Conservation (phyloP, 1,140 invertebrate species). For the Drosophila mauritiana region DNA sequence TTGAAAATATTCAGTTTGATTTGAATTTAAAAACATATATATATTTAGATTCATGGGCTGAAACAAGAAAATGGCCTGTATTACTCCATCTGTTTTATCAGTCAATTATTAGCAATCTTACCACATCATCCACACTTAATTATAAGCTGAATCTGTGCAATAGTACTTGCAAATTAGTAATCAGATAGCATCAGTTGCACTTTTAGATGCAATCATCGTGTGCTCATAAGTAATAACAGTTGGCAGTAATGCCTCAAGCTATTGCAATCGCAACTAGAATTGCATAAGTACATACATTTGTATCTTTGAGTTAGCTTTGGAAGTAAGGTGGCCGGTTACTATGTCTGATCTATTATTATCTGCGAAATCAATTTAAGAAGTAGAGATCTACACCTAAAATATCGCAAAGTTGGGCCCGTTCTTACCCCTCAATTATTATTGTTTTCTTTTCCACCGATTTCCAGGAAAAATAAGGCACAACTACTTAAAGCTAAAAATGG, state of each 20-base stretch:
- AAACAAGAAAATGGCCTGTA: not conserved
- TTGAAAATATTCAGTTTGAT: not conserved
- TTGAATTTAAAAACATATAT: not conserved
- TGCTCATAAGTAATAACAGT: not conserved
- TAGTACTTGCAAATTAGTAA: slow-evolving; percentile 8
- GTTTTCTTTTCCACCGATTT: slow-evolving; percentile 15
- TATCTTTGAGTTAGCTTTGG: not conserved
- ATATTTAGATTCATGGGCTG: not conserved
- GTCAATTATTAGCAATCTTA: not conserved
- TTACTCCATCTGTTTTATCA: not conserved
- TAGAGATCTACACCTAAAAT: slow-evolving; percentile 2
- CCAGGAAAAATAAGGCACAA: not conserved
- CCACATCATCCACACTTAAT: not conserved
- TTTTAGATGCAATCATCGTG: not conserved
- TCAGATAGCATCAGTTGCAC: not conserved
- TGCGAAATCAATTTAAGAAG: slow-evolving; percentile 11
- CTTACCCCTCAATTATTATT: slow-evolving; percentile 9
- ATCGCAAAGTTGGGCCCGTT: not conserved
- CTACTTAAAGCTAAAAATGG: not conserved
- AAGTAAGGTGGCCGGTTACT: not conserved
- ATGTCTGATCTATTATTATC: not conserved
- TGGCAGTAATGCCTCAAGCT: not conserved
- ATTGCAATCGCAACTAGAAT: not conserved
- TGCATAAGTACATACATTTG: slow-evolving; percentile 1
- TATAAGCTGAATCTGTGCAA: not conserved